These are phyloP conservation scores for Meteorus sp. DNA, from an alignment of 1,140 invertebrate species.

Conservation along the genomic window DNA sequence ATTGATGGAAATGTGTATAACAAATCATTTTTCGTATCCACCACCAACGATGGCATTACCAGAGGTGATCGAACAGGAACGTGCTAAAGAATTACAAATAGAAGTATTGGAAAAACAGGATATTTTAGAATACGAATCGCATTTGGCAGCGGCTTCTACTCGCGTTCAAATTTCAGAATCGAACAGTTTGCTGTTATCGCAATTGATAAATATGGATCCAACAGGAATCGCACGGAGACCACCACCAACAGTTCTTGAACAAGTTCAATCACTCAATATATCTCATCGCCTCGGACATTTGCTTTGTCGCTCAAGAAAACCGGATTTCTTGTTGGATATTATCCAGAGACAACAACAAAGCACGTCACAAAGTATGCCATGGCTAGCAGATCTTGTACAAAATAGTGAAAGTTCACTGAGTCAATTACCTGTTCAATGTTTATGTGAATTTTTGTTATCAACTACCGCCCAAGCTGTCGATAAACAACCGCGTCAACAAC, in stretches of 20 bases:
- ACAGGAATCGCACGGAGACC: slow-evolving; percentile 79
- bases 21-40: slow-evolving; percentile 81
- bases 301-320: slow-evolving; percentile 84
- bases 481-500: slow-evolving; percentile 74
- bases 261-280: slow-evolving; percentile 78
- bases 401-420: slow-evolving; percentile 86
- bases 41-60: slow-evolving; percentile 69
- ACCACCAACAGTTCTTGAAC: slow-evolving; percentile 75
- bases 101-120: slow-evolving; percentile 75
- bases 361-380: slow-evolving; percentile 91
- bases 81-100: slow-evolving; percentile 69
- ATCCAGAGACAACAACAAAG: slow-evolving; percentile 80
- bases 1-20: slow-evolving; percentile 97
- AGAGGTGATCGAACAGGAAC: slow-evolving; percentile 66
- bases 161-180: slow-evolving; percentile 87
- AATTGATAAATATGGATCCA: slow-evolving; percentile 79
- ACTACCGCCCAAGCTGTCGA: slow-evolving; percentile 62
- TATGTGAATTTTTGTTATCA: slow-evolving; percentile 93
- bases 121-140: slow-evolving; percentile 91
- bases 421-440: slow-evolving; percentile 90
- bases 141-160: slow-evolving; percentile 86
- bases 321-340: slow-evolving; percentile 91
- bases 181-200: slow-evolving; percentile 83
- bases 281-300: slow-evolving; percentile 85
- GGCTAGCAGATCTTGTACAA: slow-evolving; percentile 92